Conservation (phyloP, 1,140 invertebrate genomes). For the Idris sp. region DNA sequence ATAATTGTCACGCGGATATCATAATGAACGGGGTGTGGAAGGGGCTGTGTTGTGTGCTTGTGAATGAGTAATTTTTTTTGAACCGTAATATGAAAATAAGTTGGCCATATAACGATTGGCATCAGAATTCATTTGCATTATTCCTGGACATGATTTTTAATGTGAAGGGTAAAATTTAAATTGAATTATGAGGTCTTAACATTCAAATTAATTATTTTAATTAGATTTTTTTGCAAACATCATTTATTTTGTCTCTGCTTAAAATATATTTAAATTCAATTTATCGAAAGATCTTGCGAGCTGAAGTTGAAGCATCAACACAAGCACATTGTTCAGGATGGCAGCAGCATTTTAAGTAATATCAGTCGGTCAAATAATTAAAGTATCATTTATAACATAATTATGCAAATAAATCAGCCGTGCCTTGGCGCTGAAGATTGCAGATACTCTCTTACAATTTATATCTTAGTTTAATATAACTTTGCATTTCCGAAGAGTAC, state of each 20-base stretch:
- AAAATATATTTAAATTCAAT: too few species aligned
- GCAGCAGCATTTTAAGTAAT: constrained; percentile 16
- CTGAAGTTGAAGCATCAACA: too few species aligned
- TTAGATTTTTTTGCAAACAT: too few species aligned
- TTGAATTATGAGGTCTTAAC: too few species aligned
- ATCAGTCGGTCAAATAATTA: constrained; percentile 30
- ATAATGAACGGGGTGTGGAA: constrained; percentile 11
- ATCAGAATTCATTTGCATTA: background rate
- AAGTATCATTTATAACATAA: constrained; percentile 45
- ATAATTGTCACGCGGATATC: constrained; percentile 28
- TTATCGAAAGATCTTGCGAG: too few species aligned
- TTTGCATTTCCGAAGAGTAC: constrained; percentile 48
- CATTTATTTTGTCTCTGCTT: too few species aligned
- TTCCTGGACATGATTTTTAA: too few species aligned
- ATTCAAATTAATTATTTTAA: too few species aligned
- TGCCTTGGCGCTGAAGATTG: constrained; percentile 26
- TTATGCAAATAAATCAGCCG: constrained; percentile 53
- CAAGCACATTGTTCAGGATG: constrained; percentile 19
- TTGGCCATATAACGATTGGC: background rate
- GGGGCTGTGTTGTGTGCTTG: background rate
- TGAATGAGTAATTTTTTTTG: constrained; percentile 1
- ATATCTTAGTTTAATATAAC: constrained; percentile 56
- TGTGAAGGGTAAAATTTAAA: background rate
- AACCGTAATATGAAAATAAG: background rate
- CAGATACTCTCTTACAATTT: constrained; percentile 43